A percentile compares a stretch with the other conserved stretches of the same genome.
phyloP scores from a whole-genome alignment of 2,888 invertebrate species.

The Pandemis heparana region DNA sequence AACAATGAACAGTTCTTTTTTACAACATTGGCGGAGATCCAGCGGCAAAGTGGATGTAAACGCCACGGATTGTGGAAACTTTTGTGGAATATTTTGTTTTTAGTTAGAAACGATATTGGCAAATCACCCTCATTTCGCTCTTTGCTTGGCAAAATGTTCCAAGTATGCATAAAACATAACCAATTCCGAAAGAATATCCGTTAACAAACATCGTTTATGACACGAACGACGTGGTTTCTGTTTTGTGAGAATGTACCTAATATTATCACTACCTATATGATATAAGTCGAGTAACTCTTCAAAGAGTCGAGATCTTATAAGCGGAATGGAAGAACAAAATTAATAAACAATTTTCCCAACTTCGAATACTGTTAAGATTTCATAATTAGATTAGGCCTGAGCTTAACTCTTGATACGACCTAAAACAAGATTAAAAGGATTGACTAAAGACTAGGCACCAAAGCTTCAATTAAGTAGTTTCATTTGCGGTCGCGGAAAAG shows the following conservation, averaged over 20 bases:
- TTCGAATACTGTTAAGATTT: neutral
- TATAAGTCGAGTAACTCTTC: too few relatives aligned
- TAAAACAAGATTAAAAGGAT: neutral
- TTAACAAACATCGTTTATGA: neutral
- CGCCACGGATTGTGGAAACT: slow-evolving; percentile 4
- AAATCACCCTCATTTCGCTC: slow-evolving; percentile 17
- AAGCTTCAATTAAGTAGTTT: too few relatives aligned
- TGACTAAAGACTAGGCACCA: too few relatives aligned
- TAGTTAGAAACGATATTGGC: slow-evolving; percentile 10
- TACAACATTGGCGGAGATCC: slow-evolving; percentile 38
- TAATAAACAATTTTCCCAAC: neutral
- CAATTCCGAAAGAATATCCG: neutral
- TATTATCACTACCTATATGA: neutral
- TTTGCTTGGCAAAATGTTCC: slow-evolving; percentile 2
- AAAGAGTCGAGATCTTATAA: neutral
- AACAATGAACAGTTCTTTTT: slow-evolving; percentile 40
- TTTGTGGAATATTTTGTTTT: slow-evolving; percentile 5
- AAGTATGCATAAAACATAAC: slow-evolving; percentile 5
- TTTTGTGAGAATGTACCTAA: neutral
- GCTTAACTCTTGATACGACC: neutral
- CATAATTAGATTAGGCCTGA: neutral
- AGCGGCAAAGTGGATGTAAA: slow-evolving; percentile 31
- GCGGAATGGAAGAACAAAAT: neutral
- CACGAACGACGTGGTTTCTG: neutral
- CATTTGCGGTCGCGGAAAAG: too few relatives aligned